Base-by-base conservation (phyloP, 2,888 invertebrate genomes). In the Parasteatoda lunata region DNA sequence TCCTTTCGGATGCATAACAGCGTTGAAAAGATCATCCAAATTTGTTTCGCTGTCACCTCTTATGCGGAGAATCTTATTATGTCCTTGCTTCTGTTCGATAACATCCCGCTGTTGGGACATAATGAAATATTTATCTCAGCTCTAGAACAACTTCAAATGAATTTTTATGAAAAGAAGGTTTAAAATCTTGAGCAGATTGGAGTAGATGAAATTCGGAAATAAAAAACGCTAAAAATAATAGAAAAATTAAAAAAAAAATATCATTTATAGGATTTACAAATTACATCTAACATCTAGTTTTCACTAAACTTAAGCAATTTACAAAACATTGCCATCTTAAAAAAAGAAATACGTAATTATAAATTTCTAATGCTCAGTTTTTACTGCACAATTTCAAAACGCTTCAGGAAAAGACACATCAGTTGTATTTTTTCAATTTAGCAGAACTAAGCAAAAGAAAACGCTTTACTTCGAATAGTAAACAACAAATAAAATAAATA, bases 11-110 rank as follows among this genome's bases (percentile, higher is more conserved):
- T 88, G 86, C 91, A 98, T 94, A 91, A 97, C 97, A 93, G 95
- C 96, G 93, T 98, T 97, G 93, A 98, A 98, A 91, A 98, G 94
- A 91, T 97, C 97, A 93, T 98, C 97, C 91, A 98, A 94, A 93
- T 97, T 97, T 91, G 97, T 96, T 93, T 98, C 97, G 84, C 97
- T 97, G 93, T 98, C 97, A 93, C 97, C 96, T 93, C 97, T 96
- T 92, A 98, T 96, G 92, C 97, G 95, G 91, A 98, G 95, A 92
- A 93, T 92, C 90, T 93, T 92, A 89, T 92, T 92, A 47, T 81
- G 89, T 73, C 92, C 92, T 52, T 90, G 90, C 48, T 90, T 90
- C 81, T 90, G 89, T 70, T 89, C 89, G 87, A 89, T 89, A 77
- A 89, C 75, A 84, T 89, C 89, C 79, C 89, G 77, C 59, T 78